Evolutionary conservation across 2,113 vertebrate species (phyloP).

Genomic region (Channa argus): DNA sequence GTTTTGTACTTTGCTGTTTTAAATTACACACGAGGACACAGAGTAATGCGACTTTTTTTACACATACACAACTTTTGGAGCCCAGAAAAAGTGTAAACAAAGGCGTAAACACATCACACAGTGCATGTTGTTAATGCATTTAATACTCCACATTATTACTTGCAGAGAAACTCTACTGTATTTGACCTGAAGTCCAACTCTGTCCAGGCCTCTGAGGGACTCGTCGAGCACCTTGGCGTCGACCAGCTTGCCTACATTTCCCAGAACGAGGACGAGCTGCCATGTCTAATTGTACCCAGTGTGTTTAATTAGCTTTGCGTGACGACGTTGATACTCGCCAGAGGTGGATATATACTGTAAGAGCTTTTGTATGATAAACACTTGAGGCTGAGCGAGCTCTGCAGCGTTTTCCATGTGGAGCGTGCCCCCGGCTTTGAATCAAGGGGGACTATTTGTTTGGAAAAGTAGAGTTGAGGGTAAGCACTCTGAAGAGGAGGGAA

Average conservation of each 20-base stretch:
- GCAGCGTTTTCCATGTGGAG: constrained; percentile 18
- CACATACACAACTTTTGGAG: no score
- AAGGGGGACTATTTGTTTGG: constrained; percentile 74
- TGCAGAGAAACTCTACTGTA: no score
- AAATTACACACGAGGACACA: no score
- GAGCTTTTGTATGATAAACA: constrained; percentile 40
- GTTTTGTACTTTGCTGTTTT: no score
- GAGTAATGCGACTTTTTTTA: no score
- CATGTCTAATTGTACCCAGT: constrained; percentile 39
- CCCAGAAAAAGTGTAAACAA: no score
- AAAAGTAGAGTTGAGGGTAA: constrained; percentile 69
- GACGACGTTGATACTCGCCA: constrained; percentile 4
- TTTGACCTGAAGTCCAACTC: constrained; percentile 5
- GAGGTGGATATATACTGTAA: constrained; percentile 31
- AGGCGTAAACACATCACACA: no score
- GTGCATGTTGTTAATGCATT: no score
- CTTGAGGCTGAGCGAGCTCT: background rate
- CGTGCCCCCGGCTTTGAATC: constrained; percentile 47
- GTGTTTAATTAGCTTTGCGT: constrained; percentile 51
- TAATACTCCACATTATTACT: no score
- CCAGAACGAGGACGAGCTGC: constrained; percentile 47
- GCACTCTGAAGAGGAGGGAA: constrained; percentile 75
- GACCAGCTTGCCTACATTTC: constrained; percentile 47
- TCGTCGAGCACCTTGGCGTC: constrained; percentile 22
- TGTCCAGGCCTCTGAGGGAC: constrained; percentile 10